A percentile compares a stretch with the other conserved stretches of the same genome.
Evolutionary conservation across 2,797 vertebrate species (phyloP).

Genomic region (Nothura maculosa): DNA sequence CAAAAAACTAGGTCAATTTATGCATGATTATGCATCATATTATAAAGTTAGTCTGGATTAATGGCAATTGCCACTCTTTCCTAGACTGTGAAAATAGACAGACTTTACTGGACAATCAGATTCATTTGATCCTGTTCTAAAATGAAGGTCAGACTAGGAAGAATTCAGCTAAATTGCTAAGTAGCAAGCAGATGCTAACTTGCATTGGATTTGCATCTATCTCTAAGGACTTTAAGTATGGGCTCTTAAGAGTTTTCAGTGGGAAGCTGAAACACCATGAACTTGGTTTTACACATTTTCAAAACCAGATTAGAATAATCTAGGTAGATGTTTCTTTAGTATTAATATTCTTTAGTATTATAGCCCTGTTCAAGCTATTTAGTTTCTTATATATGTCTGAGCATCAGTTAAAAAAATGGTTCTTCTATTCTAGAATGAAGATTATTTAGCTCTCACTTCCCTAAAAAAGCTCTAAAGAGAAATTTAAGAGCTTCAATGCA

Average conservation of each 20-base stretch:
- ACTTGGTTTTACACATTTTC: background rate
- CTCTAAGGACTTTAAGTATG: background rate
- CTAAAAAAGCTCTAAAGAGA: background rate
- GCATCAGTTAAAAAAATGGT: background rate
- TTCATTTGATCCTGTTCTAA: background rate
- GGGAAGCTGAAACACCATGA: background rate
- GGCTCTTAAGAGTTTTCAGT: background rate
- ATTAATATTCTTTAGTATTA: background rate
- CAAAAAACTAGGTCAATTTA: background rate
- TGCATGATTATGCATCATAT: background rate
- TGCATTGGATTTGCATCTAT: background rate
- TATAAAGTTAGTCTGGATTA: background rate
- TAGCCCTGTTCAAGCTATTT: background rate
- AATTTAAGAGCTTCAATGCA: background rate
- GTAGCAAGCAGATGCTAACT: background rate
- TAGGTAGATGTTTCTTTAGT: background rate
- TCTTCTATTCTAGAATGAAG: background rate
- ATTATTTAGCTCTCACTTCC: background rate
- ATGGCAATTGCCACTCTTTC: background rate
- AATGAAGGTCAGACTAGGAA: background rate
- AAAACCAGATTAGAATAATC: background rate
- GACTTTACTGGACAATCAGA: background rate
- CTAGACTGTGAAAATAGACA: background rate
- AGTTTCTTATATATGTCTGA: background rate
- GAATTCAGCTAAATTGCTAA: background rate